Evolutionary conservation across 1,140 invertebrate genomes (phyloP).

Genomic region (Cecropterus lyciades): DNA sequence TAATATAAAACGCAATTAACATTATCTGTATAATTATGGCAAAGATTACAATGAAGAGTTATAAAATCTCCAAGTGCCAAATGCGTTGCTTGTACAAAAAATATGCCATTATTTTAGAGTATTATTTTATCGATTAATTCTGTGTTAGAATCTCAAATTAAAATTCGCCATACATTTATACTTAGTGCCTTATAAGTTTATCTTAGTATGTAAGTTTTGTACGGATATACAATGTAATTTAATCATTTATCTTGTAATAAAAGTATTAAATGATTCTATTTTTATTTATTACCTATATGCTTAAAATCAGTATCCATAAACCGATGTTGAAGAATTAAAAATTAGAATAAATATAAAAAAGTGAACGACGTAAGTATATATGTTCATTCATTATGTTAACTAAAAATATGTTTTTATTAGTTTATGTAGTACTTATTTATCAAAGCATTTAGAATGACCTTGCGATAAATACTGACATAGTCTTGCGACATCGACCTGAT

Average conservation of each 20-base stretch:
- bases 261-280: slow-evolving; percentile 8
- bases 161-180: slow-evolving; percentile 26
- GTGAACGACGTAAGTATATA: no score
- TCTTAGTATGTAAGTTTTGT: slow-evolving; percentile 33
- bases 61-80: slow-evolving; percentile 66
- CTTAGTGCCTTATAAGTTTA: slow-evolving; percentile 38
- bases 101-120: slow-evolving; percentile 59
- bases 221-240: slow-evolving; percentile 36
- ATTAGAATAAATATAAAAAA: no score
- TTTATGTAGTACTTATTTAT: no score
- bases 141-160: slow-evolving; percentile 18
- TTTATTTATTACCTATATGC: slow-evolving; percentile 11
- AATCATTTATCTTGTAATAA: slow-evolving; percentile 15
- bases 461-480: no score
- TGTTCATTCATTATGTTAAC: no score
- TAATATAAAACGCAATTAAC: not conserved
- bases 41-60: slow-evolving; percentile 6
- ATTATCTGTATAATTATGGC: no score
- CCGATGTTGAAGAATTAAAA: no score
- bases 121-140: slow-evolving; percentile 28
- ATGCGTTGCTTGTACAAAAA: slow-evolving; percentile 66
- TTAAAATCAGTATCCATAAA: no score
- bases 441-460: no score
- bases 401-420: no score
- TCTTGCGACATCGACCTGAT: no score